Evolutionary conservation across 2,797 vertebrate species (phyloP).

Genomic region (Anomalospiza imberbis): DNA sequence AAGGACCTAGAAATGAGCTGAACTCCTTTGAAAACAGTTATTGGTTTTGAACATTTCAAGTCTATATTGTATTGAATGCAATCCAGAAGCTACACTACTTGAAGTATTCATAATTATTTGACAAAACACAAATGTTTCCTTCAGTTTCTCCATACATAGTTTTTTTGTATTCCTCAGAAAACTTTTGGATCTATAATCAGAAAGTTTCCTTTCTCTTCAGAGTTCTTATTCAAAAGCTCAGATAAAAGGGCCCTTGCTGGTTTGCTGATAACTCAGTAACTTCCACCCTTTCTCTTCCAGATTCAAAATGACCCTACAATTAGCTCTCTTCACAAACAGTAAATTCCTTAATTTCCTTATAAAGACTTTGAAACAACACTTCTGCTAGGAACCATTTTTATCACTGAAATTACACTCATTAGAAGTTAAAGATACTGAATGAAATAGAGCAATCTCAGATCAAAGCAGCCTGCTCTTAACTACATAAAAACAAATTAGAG

Average conservation of each 20-base stretch:
- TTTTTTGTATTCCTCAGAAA: conserved; percentile 7
- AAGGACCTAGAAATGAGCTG: conserved; percentile 17
- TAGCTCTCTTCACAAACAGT: not conserved
- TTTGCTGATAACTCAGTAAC: conserved; percentile 7
- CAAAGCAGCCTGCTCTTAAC: conserved; percentile 21
- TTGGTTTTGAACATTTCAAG: conserved; percentile 5
- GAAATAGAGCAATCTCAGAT: conserved; percentile 38
- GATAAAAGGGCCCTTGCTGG: not conserved
- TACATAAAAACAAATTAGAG: conserved; percentile 46
- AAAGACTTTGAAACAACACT: conserved; percentile 21
- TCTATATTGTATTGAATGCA: not conserved
- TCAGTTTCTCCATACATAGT: not conserved
- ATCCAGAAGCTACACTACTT: not conserved
- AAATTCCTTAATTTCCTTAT: conserved; percentile 22
- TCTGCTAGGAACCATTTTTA: not conserved
- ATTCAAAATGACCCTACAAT: not conserved
- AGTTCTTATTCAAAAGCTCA: not conserved
- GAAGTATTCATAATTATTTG: conserved; percentile 14
- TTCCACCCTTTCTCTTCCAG: not conserved
- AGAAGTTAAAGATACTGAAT: conserved; percentile 27
- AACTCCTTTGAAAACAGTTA: conserved; percentile 41
- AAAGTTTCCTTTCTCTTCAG: conserved; percentile 21
- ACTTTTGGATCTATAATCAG: not conserved
- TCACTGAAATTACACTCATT: conserved; percentile 1
- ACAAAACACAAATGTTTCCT: conserved; percentile 49